Base-by-base conservation (phyloP, 2,113 vertebrate genomes). In the Spermophilus dauricus region DNA sequence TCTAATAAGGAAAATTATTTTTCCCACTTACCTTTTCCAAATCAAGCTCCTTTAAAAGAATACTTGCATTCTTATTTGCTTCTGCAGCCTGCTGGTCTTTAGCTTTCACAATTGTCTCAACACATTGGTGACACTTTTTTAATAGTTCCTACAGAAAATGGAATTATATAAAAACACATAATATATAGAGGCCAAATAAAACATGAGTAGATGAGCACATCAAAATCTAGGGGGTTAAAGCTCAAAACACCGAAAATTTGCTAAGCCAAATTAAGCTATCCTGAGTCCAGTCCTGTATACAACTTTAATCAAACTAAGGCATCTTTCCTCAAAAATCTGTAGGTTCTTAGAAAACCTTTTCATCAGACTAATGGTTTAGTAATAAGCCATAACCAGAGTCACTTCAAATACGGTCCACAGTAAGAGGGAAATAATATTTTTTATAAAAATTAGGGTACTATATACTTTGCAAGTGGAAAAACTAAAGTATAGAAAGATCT, bases 51-150 rank as follows among this genome's bases (percentile, higher is more conserved):
- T 99, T 99, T 84, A 99, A 99, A 94, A 99, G 98, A 98, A 99
- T 99, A 98, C 99, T 99, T 95, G 99, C 99, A 72, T 99, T 99
- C 98, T 99, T 99, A 98, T 99, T 99, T 91, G 99, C 99, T 98
- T 99, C 99, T 58, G 99, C 99, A 96, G 99, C 99, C 98, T 99
- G 99, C 98, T 99, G 99, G 98, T 99, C 99, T 99, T 99, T 99
- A 98, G 99, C 99, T 98, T 99, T 99, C 97, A 99, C 99, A 96
- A 99, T 99, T 4, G 99, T 99, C 98, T 99, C 99, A 99, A 99
- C 99, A 98, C 99, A 99, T 75, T 99, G 99, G 98, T 99, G 99
- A 98, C 99, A 99, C 97, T 99, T 99, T 98, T 99, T 99, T 97
- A 99, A 98, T 93, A 99, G 98, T 98, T 99, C 99, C 99, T 99